A percentile compares a stretch with the other conserved stretches of the same genome.
phyloP scores from a whole-genome alignment of 2,888 invertebrate species.

The Melieria omissa region DNA sequence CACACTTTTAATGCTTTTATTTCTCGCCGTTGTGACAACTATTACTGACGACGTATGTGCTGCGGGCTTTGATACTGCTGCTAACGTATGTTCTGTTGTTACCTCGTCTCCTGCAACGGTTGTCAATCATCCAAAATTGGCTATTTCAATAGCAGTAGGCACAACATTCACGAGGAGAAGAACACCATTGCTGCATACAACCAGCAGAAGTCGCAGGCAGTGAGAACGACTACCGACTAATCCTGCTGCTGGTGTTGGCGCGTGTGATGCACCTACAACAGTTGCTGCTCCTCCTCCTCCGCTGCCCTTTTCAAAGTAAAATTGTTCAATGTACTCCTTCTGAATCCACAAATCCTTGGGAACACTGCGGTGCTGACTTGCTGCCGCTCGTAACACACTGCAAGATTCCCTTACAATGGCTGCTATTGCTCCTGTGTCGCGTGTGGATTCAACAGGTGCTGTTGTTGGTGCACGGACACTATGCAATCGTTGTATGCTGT shows the following conservation, averaged over 20 bases:
- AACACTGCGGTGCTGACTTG: slow-evolving; percentile 35
- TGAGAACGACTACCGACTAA: no score
- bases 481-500: slow-evolving; percentile 37
- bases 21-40: slow-evolving; percentile 12
- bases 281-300: slow-evolving; percentile 58
- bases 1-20: no score
- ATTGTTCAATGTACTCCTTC: slow-evolving; percentile 60
- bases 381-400: slow-evolving; percentile 30
- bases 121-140: slow-evolving; percentile 54
- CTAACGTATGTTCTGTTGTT: slow-evolving; percentile 30
- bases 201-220: no score
- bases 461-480: slow-evolving; percentile 37
- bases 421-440: slow-evolving; percentile 1
- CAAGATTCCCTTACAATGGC: slow-evolving; percentile 3
- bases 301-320: slow-evolving; percentile 61
- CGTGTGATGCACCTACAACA: slow-evolving; percentile 37
- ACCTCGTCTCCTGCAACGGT: slow-evolving; percentile 31
- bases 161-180: slow-evolving; percentile 19
- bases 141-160: neutral
- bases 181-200: slow-evolving; percentile 21
- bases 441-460: slow-evolving; percentile 25
- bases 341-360: slow-evolving; percentile 49
- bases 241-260: slow-evolving; percentile 15
- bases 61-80: no score
- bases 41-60: slow-evolving; percentile 1